A percentile compares a stretch with the other conserved stretches of the same genome.
Conservation (phyloP, 2,888 invertebrate species). For the Oconnorella tubifera region DNA sequence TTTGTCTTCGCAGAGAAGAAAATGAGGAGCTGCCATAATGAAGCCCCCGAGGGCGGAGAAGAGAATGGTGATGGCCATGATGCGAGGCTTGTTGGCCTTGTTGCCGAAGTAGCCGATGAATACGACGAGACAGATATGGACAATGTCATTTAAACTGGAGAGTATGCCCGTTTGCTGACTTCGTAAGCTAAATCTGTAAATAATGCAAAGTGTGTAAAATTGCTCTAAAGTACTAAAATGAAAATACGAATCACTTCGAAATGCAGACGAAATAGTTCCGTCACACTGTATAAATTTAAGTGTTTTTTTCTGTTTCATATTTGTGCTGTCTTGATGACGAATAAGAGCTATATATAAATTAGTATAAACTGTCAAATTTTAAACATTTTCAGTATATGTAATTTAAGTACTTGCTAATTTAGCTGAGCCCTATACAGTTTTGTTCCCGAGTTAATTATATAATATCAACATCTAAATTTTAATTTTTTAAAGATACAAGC, state of each 20-base stretch:
- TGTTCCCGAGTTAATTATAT: no score
- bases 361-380: neutral
- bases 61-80: conserved; percentile 25
- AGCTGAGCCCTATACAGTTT: no score
- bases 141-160: conserved; percentile 28
- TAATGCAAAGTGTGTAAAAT: neutral
- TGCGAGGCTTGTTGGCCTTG: conserved; percentile 31
- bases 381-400: no score
- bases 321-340: no score
- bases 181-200: conserved; percentile 29
- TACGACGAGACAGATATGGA: conserved; percentile 30
- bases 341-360: neutral
- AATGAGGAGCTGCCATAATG: conserved; percentile 30
- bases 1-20: conserved; percentile 17
- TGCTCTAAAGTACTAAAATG: neutral
- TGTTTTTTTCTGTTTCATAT: no score
- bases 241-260: neutral
- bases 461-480: no score
- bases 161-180: conserved; percentile 31
- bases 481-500: no score
- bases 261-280: no score
- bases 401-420: no score
- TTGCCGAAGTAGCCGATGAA: conserved; percentile 34
- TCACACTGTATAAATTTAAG: no score
- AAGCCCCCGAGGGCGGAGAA: conserved; percentile 24